Conservation (phyloP, 2,888 invertebrate genomes). For the Carcina quercana region DNA sequence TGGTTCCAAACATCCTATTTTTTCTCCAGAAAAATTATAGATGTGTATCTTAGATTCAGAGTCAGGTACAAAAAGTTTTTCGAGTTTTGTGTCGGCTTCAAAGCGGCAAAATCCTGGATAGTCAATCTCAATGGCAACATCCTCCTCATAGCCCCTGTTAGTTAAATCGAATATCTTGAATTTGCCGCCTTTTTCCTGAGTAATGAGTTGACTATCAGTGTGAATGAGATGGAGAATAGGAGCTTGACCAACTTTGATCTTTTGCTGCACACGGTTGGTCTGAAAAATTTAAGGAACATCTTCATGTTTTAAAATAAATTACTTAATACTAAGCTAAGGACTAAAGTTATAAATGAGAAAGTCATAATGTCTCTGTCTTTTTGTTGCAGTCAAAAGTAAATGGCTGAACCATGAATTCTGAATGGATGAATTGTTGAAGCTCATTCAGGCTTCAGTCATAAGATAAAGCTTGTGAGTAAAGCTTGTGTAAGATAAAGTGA, state of each 20-base stretch:
- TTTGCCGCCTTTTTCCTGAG: constrained; percentile 83
- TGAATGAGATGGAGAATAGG: constrained; percentile 78
- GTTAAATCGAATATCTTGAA: constrained; percentile 79
- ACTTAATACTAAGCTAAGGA: no score
- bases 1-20: constrained; percentile 50
- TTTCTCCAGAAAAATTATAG: constrained; percentile 65
- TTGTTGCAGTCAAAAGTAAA: no score
- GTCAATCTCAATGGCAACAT: constrained; percentile 73
- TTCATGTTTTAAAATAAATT: constrained; percentile 1
- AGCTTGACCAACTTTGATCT: constrained; percentile 78
- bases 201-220: constrained; percentile 76
- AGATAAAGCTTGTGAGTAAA: no score
- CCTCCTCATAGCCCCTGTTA: constrained; percentile 75
- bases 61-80: constrained; percentile 79
- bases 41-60: constrained; percentile 70
- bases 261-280: constrained; percentile 81
- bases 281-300: constrained; percentile 45
- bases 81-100: constrained; percentile 73
- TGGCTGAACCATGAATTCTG: no score
- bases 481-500: no score
- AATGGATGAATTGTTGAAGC: no score
- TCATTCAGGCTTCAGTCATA: no score
- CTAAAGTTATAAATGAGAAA: no score
- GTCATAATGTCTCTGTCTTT: no score
- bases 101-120: constrained; percentile 83